phyloP scores from a whole-genome alignment of 1,140 invertebrate genomes.

The Steinernema khuongi region DNA sequence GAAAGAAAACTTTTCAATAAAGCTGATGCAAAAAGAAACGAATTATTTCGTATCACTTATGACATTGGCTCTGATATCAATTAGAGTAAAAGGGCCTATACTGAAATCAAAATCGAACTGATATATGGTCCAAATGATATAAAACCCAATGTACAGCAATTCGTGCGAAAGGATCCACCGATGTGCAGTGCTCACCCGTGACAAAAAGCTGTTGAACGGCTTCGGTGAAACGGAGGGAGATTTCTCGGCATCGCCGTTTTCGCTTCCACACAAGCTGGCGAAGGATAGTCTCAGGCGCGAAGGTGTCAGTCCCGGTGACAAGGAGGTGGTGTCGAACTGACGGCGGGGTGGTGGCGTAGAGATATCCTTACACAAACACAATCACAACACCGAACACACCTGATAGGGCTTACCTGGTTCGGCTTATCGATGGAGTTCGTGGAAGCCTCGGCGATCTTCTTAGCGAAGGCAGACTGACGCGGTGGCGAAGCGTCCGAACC shows the following conservation, averaged over 20 bases:
- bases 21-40: too few species aligned
- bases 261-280: background rate
- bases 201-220: background rate
- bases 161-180: too few species aligned
- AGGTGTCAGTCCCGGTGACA: background rate
- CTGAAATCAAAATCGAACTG: too few species aligned
- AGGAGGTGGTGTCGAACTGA: background rate
- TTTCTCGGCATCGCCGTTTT: background rate
- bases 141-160: too few species aligned
- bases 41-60: too few species aligned
- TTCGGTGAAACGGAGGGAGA: background rate
- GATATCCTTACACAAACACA: background rate
- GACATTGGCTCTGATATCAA: too few species aligned
- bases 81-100: too few species aligned
- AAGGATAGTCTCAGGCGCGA: background rate
- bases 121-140: too few species aligned
- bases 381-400: background rate
- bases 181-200: background rate
- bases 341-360: background rate
- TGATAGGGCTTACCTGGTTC: background rate
- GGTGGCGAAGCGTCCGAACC: background rate
- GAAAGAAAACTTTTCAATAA: conserved; percentile 15
- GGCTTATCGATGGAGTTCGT: background rate
- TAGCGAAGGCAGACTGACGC: background rate
- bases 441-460: background rate